Conservation (phyloP, 2,888 invertebrate genomes). For the Epsilonema sp. region DNA sequence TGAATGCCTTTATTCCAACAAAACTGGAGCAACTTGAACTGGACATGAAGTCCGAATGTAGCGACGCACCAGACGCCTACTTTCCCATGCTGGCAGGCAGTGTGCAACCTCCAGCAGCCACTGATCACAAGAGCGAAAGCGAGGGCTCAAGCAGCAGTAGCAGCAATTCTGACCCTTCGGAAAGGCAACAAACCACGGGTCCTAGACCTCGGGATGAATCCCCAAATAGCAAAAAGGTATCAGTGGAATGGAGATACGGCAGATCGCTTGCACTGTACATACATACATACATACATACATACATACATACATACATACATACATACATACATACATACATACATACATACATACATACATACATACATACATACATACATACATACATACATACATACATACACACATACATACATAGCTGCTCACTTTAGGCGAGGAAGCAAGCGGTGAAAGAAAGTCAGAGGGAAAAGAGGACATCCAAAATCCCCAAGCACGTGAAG, state of each 20-base stretch:
- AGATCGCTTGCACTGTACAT: too few relatives aligned
- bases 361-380: too few relatives aligned
- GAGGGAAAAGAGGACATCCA: constrained; percentile 63
- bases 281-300: too few relatives aligned
- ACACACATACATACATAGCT: too few relatives aligned
- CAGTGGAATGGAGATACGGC: not conserved
- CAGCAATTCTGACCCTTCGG: constrained; percentile 8
- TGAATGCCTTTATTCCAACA: too few relatives aligned
- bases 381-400: too few relatives aligned
- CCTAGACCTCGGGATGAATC: constrained; percentile 36
- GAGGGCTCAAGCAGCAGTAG: constrained; percentile 10
- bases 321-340: too few relatives aligned
- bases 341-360: too few relatives aligned
- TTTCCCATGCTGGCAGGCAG: too few relatives aligned
- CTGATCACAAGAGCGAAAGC: constrained; percentile 1
- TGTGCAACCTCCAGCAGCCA: not conserved
- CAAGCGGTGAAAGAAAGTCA: constrained; percentile 66
- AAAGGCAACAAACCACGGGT: constrained; percentile 10
- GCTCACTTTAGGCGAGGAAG: constrained; percentile 46
- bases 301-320: too few relatives aligned
- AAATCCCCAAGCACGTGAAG: constrained; percentile 79
- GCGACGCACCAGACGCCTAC: too few relatives aligned
- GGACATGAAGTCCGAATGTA: constrained; percentile 14
- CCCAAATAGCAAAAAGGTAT: constrained; percentile 33
- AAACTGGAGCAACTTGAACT: too few relatives aligned